Percentiles rank a stretch among this genome's conserved stretches.
Evolutionary conservation across 2,797 vertebrate genomes (phyloP).

Genomic region (Babyrousa celebensis): DNA sequence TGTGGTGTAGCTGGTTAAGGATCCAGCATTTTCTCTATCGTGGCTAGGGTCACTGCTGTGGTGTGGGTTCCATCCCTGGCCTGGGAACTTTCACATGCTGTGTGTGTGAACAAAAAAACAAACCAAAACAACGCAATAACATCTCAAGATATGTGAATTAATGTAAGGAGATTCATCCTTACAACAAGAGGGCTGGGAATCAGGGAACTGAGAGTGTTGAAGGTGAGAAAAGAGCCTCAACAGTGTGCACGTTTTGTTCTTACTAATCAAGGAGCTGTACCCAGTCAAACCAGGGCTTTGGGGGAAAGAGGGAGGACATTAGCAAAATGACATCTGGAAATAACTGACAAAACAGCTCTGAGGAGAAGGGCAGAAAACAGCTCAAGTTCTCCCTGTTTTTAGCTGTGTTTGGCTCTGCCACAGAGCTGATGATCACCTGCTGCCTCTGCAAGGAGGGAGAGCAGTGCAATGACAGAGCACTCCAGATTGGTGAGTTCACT

Average conservation of each 20-base stretch:
- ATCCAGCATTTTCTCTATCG: too few relatives aligned
- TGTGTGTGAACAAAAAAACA: too few relatives aligned
- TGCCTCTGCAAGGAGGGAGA: background rate
- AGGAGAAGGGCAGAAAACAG: background rate
- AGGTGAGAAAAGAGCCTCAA: background rate
- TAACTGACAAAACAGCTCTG: background rate
- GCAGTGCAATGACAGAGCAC: background rate
- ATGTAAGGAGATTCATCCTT: background rate
- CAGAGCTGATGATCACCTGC: background rate
- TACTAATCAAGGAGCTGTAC: background rate
- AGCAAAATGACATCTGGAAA: background rate
- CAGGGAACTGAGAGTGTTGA: background rate
- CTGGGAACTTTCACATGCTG: too few relatives aligned
- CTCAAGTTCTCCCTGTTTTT: background rate
- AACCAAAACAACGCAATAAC: background rate
- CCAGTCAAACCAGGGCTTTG: background rate
- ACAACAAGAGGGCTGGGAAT: background rate
- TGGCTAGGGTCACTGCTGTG: too few relatives aligned
- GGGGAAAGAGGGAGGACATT: background rate
- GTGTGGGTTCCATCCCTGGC: too few relatives aligned
- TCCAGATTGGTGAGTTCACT: background rate
- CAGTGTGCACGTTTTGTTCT: background rate
- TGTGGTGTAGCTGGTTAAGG: too few relatives aligned
- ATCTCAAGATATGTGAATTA: background rate
- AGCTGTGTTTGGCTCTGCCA: background rate